Evolutionary conservation across 2,797 vertebrate genomes (phyloP), one percentile per base, ranked within the genome.

Genomic region (Etheostoma nigrum): DNA sequence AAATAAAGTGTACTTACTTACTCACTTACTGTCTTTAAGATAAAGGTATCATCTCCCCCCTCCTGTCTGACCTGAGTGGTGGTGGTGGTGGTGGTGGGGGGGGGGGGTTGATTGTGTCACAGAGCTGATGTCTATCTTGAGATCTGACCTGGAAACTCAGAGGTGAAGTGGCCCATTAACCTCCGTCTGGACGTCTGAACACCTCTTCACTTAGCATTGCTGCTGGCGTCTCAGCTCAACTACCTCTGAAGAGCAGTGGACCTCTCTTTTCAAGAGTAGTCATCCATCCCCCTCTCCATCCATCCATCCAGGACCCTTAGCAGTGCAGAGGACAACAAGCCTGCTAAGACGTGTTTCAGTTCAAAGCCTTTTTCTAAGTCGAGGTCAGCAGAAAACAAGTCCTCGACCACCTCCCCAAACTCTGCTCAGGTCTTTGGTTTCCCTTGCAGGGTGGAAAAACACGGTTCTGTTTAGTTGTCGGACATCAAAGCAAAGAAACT

Each of bases 131-230:
- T 82, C 62, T 79, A 63, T 86, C 79, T 79, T 13, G n/a, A 70
- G 79, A 83, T 62, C 66, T 84, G 76, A 82, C 84, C 84, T 81
- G 78, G 67, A 87, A 79, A 16, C 68, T 85, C 60, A 49, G 18
- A 65, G 75, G 85, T 88, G 82, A 92, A 89, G 87, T 79, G 83
- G 63, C 74, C 89, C 83, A 85, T 89, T 91, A 86, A 90, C 86
- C 90, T 65, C 78, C 4, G 59, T 74, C 78, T 76, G 58, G 62
- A 49, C 25, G 48, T 62, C 76, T 87, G 63, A 4, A 23, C 40
- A 27, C 64, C 74, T 79, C 79, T 60, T 90, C 84, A 84, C 88
- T 88, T 83, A 84, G 62, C 65, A 4, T 12, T 1, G 40, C 76
- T 51, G 74, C 70, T 48, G 58, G 40, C 11, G 60, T 81, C 86